Conservation (phyloP, 2,797 vertebrate species). For the Cheirogaleus major region DNA sequence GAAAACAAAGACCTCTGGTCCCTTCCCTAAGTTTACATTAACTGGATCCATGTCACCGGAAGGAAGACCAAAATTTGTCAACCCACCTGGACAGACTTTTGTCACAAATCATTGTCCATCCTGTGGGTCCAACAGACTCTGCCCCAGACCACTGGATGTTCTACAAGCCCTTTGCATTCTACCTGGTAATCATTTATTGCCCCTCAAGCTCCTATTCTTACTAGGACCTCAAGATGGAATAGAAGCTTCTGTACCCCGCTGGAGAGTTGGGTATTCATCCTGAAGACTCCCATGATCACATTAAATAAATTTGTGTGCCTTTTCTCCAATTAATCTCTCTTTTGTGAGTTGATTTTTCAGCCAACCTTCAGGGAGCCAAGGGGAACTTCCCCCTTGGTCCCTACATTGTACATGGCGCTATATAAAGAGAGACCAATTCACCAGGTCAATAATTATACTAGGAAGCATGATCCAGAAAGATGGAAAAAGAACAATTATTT, state of each 20-base stretch:
- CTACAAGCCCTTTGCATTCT: background rate
- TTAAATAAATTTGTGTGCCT: background rate
- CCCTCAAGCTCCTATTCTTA: background rate
- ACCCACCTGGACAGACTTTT: background rate
- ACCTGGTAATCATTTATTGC: background rate
- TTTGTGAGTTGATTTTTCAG: background rate
- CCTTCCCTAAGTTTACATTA: background rate
- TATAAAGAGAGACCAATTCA: background rate
- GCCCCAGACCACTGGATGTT: background rate
- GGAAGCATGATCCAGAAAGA: background rate
- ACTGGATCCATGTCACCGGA: background rate
- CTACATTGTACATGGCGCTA: background rate
- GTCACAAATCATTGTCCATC: background rate
- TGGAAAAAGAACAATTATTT: background rate
- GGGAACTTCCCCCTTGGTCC: background rate
- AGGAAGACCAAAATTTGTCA: background rate
- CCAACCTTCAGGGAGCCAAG: background rate
- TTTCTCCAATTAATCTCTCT: background rate
- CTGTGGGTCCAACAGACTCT: background rate
- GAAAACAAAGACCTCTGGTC: background rate
- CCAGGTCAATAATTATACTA: background rate
- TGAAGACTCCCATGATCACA: background rate
- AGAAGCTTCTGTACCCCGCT: background rate
- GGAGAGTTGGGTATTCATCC: background rate
- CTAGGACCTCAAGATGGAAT: background rate